Percentiles rank a stretch among this genome's conserved stretches.
These are phyloP conservation scores for Limnodromus scolopaceus DNA, from an alignment of 2,797 vertebrate genomes.

Conservation along the genomic window DNA sequence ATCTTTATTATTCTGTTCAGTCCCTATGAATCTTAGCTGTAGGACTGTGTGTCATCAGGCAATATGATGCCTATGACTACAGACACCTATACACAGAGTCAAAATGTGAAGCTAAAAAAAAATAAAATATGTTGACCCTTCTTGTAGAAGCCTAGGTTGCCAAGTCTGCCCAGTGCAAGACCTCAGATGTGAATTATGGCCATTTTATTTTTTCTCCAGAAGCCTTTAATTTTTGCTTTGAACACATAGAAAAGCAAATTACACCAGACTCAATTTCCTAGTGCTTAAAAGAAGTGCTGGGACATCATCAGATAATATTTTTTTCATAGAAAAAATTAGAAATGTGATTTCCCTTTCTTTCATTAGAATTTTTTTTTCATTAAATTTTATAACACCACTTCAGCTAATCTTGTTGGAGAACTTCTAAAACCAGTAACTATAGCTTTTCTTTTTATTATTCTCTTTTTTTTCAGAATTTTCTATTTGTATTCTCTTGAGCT, in stretches of 20 bases:
- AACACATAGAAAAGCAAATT: not conserved
- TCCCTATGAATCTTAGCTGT: not conserved
- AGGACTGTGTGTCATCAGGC: not conserved
- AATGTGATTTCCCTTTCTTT: not conserved
- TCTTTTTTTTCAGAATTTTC: not conserved
- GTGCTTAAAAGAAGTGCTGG: not conserved
- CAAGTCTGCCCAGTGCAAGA: not conserved
- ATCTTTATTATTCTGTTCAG: not conserved
- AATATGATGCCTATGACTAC: not conserved
- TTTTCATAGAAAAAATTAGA: not conserved
- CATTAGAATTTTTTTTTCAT: not conserved
- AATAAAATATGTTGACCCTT: fast-evolving
- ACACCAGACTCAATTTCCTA: not conserved
- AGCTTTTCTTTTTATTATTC: fast-evolving
- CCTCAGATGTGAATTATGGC: not conserved
- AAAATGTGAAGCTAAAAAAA: not conserved
- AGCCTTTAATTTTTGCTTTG: not conserved
- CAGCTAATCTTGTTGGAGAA: not conserved
- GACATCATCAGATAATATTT: not conserved
- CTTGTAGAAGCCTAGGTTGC: not conserved
- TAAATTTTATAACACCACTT: not conserved
- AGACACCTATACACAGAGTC: not conserved
- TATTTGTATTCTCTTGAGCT: not conserved
- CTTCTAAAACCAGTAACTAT: not conserved
- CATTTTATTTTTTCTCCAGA: not conserved